Percentiles rank a stretch among this genome's conserved stretches.
Evolutionary conservation across 2,113 vertebrate genomes (phyloP).

Genomic region (Megaceryle torquata): DNA sequence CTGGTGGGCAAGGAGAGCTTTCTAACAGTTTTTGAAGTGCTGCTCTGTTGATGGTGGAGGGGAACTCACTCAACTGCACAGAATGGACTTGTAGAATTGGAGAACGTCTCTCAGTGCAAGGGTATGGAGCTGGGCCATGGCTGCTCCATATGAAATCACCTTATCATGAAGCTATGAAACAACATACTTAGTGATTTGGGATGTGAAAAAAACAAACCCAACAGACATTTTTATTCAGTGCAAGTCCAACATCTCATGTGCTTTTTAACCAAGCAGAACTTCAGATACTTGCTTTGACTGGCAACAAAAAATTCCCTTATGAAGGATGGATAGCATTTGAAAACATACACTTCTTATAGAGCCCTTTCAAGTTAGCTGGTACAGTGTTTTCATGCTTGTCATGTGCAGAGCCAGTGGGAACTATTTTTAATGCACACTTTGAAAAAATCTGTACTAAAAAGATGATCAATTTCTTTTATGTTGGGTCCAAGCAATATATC

Average conservation of each 20-base stretch:
- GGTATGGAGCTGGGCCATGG: background rate
- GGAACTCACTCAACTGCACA: fast-evolving
- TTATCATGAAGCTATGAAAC: background rate
- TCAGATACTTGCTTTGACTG: background rate
- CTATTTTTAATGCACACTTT: background rate
- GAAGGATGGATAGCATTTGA: background rate
- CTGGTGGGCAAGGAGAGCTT: background rate
- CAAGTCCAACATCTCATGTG: background rate
- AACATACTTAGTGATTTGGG: background rate
- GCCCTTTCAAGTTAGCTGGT: background rate
- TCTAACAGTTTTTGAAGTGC: background rate
- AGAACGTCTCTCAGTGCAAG: background rate
- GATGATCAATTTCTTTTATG: background rate
- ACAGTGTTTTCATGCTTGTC: background rate
- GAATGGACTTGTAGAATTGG: fast-evolving
- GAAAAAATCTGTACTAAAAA: background rate
- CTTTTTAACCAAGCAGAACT: background rate
- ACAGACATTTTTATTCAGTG: background rate
- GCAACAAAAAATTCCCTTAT: background rate
- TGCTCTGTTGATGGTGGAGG: background rate
- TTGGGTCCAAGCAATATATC: background rate
- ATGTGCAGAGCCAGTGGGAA: background rate
- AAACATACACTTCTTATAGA: background rate
- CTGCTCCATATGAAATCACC: background rate
- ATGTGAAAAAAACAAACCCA: background rate